Percentiles rank a stretch among this genome's conserved stretches.
phyloP scores from a whole-genome alignment of 2,113 vertebrate species.

The Marcusenius ussheri region DNA sequence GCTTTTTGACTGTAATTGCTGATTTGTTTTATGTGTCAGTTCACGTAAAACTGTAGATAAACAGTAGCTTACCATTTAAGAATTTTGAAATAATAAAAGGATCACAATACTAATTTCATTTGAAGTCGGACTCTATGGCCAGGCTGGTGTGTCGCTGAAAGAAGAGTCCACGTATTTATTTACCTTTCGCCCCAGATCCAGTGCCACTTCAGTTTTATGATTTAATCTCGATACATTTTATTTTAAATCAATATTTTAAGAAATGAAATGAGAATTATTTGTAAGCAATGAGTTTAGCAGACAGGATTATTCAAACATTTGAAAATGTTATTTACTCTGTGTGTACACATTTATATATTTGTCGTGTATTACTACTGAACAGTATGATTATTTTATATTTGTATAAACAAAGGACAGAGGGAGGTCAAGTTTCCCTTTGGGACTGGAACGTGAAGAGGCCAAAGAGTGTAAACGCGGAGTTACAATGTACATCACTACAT shows the following conservation, averaged over 20 bases:
- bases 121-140: not conserved
- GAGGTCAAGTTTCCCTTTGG: not conserved
- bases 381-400: not conserved
- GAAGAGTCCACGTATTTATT: not conserved
- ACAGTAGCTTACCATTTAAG: not conserved
- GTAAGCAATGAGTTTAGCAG: not conserved
- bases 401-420: not conserved
- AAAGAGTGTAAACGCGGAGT: not conserved
- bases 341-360: not conserved
- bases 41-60: not conserved
- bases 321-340: not conserved
- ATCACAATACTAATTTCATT: not conserved
- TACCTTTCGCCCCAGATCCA: not conserved
- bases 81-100: not conserved
- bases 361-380: not conserved
- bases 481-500: not conserved
- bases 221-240: not conserved
- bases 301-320: not conserved
- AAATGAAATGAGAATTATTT: not conserved
- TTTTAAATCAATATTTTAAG: not conserved
- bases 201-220: not conserved
- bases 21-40: not conserved
- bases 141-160: not conserved
- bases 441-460: not conserved
- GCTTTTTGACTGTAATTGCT: not conserved